Conservation (phyloP, 2,113 vertebrate genomes). For the Pseudorectes ferrugineus region DNA sequence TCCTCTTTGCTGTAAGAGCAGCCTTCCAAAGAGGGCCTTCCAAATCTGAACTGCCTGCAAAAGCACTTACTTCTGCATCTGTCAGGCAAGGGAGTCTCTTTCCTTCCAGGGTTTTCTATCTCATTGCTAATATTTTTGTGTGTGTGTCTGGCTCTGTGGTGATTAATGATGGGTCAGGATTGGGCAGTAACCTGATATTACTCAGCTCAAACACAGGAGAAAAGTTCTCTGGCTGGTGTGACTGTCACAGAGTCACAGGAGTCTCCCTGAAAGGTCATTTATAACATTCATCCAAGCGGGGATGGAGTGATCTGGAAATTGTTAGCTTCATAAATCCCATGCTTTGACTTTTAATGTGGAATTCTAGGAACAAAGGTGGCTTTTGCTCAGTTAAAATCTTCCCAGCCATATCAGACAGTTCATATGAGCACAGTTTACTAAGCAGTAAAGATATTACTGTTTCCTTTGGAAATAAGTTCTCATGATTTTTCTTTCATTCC, state of each 20-base stretch:
- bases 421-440: not conserved
- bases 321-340: not conserved
- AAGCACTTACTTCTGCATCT: slow-evolving; percentile 12
- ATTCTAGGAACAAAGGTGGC: not conserved
- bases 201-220: not conserved
- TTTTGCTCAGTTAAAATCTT: not conserved
- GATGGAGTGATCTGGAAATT: not conserved
- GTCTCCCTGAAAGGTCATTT: not conserved
- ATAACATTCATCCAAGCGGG: not conserved
- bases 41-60: slow-evolving; percentile 19
- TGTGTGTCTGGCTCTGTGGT: not conserved
- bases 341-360: not conserved
- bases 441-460: not conserved
- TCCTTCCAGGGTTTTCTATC: not conserved
- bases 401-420: not conserved
- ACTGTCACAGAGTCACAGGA: not conserved
- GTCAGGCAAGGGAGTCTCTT: not conserved
- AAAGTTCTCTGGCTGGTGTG: not conserved
- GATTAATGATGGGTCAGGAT: slow-evolving; percentile 36
- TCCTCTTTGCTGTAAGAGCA: slow-evolving; percentile 46
- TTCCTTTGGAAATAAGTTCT: not conserved
- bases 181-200: not conserved
- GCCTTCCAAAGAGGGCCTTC: slow-evolving; percentile 14
- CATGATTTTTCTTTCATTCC: not conserved
- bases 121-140: not conserved